phyloP scores from a whole-genome alignment of 2,113 vertebrate genomes.

The Cyanocitta stelleri region DNA sequence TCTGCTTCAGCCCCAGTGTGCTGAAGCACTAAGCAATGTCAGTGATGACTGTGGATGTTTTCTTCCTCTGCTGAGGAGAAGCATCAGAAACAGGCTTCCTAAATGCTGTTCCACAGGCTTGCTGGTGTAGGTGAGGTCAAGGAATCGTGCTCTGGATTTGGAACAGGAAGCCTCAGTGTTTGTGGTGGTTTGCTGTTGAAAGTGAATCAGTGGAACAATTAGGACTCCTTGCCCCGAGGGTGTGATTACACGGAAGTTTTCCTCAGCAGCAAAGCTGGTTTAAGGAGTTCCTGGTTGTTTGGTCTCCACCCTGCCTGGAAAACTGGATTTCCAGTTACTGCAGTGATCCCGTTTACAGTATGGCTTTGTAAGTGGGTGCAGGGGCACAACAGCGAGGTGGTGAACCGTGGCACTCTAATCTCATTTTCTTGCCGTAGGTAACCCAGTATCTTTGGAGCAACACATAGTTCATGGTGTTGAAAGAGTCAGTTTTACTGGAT shows the following conservation, averaged over 20 bases:
- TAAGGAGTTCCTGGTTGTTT: not conserved
- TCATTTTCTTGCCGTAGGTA: not conserved
- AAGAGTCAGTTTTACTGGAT: not conserved
- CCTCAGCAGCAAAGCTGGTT: not conserved
- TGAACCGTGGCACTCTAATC: not conserved
- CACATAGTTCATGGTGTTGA: not conserved
- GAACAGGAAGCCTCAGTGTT: not conserved
- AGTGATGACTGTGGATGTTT: not conserved
- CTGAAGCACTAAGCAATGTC: not conserved
- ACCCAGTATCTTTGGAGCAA: not conserved
- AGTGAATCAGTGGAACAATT: conserved; percentile 1
- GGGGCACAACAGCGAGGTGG: not conserved
- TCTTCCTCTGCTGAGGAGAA: not conserved
- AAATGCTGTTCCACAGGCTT: not conserved
- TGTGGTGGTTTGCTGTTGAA: not conserved
- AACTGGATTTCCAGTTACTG: not conserved
- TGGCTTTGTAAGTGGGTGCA: accelerated
- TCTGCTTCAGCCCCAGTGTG: accelerated
- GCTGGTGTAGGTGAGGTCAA: not conserved
- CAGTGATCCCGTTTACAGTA: not conserved
- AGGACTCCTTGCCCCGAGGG: not conserved
- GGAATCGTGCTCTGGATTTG: not conserved
- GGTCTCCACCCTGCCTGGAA: conserved; percentile 26
- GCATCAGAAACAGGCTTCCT: not conserved
- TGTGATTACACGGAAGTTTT: not conserved